A percentile compares a stretch with the other conserved stretches of the same genome.
Evolutionary conservation across 2,888 invertebrate genomes (phyloP).

Genomic region (Heliconius charithonia): DNA sequence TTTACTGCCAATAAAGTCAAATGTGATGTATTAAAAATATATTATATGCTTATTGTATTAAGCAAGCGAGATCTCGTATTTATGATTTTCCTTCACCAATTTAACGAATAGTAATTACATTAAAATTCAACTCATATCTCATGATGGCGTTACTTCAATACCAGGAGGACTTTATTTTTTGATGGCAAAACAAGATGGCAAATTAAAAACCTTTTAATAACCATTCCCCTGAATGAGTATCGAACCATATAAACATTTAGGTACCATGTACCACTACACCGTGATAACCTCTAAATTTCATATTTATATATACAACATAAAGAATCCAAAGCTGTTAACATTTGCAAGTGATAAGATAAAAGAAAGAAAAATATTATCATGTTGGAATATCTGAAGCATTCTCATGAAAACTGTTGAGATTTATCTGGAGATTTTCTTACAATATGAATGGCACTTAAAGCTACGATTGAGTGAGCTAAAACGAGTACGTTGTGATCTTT

Average conservation of each 20-base stretch:
- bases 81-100: too few relatives aligned
- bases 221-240: too few relatives aligned
- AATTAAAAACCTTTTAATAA: too few relatives aligned
- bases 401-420: constrained; percentile 4
- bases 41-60: background rate
- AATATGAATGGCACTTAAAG: constrained; percentile 10
- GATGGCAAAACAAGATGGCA: too few relatives aligned
- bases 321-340: background rate
- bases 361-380: constrained; percentile 1
- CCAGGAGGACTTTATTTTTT: too few relatives aligned
- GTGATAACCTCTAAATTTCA: too few relatives aligned
- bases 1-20: background rate
- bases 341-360: background rate
- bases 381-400: constrained; percentile 2
- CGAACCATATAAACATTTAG: too few relatives aligned
- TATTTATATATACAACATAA: background rate
- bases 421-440: background rate
- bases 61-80: background rate
- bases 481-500: constrained; percentile 3
- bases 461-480: background rate
- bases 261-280: too few relatives aligned
- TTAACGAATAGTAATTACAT: too few relatives aligned
- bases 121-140: too few relatives aligned
- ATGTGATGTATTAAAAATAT: background rate
- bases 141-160: too few relatives aligned